Evolutionary conservation across 2,113 vertebrate species (phyloP).

Genomic region (Catharus bicknelli): DNA sequence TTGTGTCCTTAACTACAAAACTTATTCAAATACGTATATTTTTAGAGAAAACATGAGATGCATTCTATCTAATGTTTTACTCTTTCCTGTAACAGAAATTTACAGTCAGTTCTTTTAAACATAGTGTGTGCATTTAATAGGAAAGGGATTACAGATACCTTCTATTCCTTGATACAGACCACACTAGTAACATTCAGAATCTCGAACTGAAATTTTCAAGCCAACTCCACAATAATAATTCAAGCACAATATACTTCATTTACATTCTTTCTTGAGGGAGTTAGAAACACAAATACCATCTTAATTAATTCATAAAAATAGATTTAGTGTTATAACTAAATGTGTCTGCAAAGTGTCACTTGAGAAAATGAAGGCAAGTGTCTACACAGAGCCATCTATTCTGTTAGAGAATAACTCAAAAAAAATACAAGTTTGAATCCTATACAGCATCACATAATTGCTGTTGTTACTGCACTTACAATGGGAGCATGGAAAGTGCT

Average conservation of each 20-base stretch:
- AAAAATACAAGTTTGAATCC: slow-evolving; percentile 23
- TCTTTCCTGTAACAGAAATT: neutral
- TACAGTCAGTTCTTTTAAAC: neutral
- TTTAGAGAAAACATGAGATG: neutral
- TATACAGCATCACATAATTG: neutral
- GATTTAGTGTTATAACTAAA: slow-evolving; percentile 42
- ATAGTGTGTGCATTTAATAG: neutral
- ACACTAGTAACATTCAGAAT: neutral
- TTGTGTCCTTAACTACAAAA: neutral
- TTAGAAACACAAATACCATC: neutral
- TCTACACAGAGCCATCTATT: slow-evolving; percentile 40
- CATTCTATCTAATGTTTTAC: neutral
- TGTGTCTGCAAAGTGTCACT: slow-evolving; percentile 20
- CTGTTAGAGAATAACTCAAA: slow-evolving; percentile 16
- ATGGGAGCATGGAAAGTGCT: neutral
- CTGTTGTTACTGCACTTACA: neutral
- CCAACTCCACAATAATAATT: neutral
- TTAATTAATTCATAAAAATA: slow-evolving; percentile 59
- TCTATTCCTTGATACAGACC: neutral
- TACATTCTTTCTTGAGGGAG: neutral
- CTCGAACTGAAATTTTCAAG: neutral
- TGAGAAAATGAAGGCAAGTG: slow-evolving; percentile 30
- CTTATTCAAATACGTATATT: neutral
- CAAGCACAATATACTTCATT: neutral
- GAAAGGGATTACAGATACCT: neutral